Percentiles rank a stretch among this genome's conserved stretches.
Evolutionary conservation across 2,113 vertebrate genomes (phyloP).

Genomic region (Sylvietta virens): DNA sequence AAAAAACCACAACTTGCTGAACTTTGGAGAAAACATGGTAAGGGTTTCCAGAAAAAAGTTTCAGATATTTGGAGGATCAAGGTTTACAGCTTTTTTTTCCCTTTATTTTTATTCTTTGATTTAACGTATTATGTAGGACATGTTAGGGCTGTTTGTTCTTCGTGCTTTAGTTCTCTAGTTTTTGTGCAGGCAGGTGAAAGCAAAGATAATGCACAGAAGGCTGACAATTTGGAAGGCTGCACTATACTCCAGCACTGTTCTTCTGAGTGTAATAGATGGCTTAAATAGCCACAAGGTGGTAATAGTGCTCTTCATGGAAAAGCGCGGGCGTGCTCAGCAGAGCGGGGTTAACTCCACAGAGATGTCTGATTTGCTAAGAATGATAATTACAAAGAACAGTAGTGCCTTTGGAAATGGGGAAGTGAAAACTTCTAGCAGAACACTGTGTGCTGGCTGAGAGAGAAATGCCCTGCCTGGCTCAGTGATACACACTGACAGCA

Average conservation of each 20-base stretch:
- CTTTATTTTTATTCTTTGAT: not conserved
- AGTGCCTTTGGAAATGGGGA: not conserved
- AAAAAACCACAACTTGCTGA: not conserved
- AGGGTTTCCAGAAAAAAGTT: not conserved
- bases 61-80: not conserved
- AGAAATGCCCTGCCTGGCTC: not conserved
- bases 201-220: not conserved
- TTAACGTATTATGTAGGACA: not conserved
- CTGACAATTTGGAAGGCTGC: not conserved
- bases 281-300: slow-evolving; percentile 10
- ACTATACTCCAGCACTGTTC: fast-evolving
- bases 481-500: not conserved
- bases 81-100: not conserved
- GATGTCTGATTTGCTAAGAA: not conserved
- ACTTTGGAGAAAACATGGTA: not conserved
- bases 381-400: not conserved
- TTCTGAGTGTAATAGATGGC: not conserved
- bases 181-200: not conserved
- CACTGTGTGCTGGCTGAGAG: not conserved
- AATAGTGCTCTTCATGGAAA: not conserved
- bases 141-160: not conserved
- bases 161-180: not conserved
- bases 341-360: not conserved
- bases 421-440: not conserved
- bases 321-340: not conserved